phyloP scores from a whole-genome alignment of 2,888 invertebrate genomes.

The Rhagophthalmus giganteus region DNA sequence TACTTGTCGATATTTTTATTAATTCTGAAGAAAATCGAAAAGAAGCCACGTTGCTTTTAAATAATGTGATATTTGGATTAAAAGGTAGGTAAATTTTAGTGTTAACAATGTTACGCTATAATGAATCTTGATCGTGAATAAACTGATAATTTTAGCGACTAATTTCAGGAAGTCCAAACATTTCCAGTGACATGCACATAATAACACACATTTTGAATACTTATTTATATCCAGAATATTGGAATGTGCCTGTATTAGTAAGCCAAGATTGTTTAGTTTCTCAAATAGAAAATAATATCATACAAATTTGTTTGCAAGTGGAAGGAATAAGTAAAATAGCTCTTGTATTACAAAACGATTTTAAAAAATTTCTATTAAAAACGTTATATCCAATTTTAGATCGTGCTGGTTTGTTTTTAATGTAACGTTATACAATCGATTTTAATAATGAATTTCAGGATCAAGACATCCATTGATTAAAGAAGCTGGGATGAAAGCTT shows the following conservation, averaged over 20 bases:
- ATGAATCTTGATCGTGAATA: too few relatives aligned
- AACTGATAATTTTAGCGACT: too few relatives aligned
- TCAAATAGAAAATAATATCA: slow-evolving; percentile 65
- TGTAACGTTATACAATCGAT: background rate
- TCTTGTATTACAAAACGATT: slow-evolving; percentile 56
- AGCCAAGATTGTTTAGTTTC: slow-evolving; percentile 42
- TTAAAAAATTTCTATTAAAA: slow-evolving; percentile 65
- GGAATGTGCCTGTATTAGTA: slow-evolving; percentile 57
- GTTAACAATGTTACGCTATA: too few relatives aligned
- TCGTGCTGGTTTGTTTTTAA: slow-evolving; percentile 62
- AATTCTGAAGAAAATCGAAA: slow-evolving; percentile 59
- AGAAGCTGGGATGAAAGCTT: slow-evolving; percentile 62
- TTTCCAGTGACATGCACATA: too few relatives aligned
- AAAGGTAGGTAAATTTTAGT: slow-evolving; percentile 2
- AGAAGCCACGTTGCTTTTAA: slow-evolving; percentile 66
- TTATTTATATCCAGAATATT: slow-evolving; percentile 60
- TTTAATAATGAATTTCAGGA: slow-evolving; percentile 54
- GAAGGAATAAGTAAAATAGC: slow-evolving; percentile 73
- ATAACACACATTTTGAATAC: slow-evolving; percentile 46
- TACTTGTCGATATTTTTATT: slow-evolving; percentile 63
- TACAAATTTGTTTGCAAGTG: slow-evolving; percentile 67
- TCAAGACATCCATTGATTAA: slow-evolving; percentile 67
- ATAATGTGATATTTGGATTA: slow-evolving; percentile 48
- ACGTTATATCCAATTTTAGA: slow-evolving; percentile 71
- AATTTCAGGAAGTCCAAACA: too few relatives aligned